Evolutionary conservation across 2,113 vertebrate genomes (phyloP).

Genomic region (Ptilonorhynchus violaceus): DNA sequence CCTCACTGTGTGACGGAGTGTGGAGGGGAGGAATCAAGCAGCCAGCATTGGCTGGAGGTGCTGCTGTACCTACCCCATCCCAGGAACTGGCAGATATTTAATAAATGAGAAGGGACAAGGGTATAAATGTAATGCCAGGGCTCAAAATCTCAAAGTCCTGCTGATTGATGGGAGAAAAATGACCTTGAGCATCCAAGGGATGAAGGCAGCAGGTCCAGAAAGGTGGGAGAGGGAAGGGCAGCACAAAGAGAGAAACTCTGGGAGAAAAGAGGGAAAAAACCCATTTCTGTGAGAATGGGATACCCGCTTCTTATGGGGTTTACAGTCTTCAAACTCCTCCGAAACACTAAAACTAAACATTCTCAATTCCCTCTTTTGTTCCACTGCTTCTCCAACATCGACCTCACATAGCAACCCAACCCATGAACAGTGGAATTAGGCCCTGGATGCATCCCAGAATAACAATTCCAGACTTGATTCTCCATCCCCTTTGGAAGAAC

Average conservation of each 20-base stretch:
- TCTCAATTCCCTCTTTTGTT: background rate
- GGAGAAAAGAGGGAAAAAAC: fast-evolving
- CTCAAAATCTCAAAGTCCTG: background rate
- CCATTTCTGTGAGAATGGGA: background rate
- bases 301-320: fast-evolving
- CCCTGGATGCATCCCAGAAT: background rate
- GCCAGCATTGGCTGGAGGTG: fast-evolving
- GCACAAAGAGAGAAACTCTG: background rate
- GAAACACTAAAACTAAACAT: background rate
- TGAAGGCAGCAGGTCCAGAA: background rate
- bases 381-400: background rate
- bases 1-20: fast-evolving
- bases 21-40: background rate
- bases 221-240: background rate
- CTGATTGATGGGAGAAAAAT: background rate
- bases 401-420: background rate
- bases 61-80: fast-evolving
- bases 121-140: background rate
- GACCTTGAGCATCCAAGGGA: fast-evolving
- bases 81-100: background rate
- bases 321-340: background rate
- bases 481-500: background rate
- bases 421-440: background rate
- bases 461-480: background rate
- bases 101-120: background rate